Conservation (phyloP, 2,888 invertebrate species). For the Mongoloraphidia duomilia region DNA sequence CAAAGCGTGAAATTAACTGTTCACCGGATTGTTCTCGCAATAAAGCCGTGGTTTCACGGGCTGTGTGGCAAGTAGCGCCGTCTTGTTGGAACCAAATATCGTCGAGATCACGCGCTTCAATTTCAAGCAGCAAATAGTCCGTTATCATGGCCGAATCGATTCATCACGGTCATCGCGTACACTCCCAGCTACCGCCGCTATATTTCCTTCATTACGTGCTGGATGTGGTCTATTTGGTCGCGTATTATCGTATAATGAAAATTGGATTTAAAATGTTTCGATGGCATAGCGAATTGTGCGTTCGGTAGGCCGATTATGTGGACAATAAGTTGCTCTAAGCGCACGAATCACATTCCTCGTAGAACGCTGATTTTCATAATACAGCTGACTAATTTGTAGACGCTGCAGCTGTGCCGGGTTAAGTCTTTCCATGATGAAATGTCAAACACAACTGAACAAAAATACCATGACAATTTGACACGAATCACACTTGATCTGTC, state of each 20-base stretch:
- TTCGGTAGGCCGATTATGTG: constrained; percentile 6
- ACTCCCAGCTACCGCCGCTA: constrained; percentile 9
- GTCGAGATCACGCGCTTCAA: too few species aligned
- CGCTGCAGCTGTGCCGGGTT: too few species aligned
- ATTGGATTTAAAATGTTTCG: constrained; percentile 6
- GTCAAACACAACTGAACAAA: constrained; percentile 4
- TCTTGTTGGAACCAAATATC: not conserved
- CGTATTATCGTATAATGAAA: constrained; percentile 8
- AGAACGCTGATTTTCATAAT: constrained; percentile 5
- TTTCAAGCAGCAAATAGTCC: too few species aligned
- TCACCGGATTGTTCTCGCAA: not conserved
- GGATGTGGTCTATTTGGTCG: constrained; percentile 6
- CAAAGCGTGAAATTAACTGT: not conserved
- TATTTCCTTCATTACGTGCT: not conserved
- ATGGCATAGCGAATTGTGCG: constrained; percentile 5
- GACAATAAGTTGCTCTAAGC: constrained; percentile 8
- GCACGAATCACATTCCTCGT: constrained; percentile 6
- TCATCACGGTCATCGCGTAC: constrained; percentile 10
- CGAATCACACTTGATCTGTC: too few species aligned
- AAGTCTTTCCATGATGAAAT: constrained; percentile 7
- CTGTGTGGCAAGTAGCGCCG: not conserved
- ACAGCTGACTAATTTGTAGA: constrained; percentile 8
- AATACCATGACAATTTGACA: constrained; percentile 4
- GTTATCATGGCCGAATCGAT: constrained; percentile 9
- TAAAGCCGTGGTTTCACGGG: not conserved